Percentiles rank a stretch among this genome's conserved stretches.
These are phyloP conservation scores for Epistrophe grossulariae DNA, from an alignment of 2,888 invertebrate genomes.

Conservation along the genomic window DNA sequence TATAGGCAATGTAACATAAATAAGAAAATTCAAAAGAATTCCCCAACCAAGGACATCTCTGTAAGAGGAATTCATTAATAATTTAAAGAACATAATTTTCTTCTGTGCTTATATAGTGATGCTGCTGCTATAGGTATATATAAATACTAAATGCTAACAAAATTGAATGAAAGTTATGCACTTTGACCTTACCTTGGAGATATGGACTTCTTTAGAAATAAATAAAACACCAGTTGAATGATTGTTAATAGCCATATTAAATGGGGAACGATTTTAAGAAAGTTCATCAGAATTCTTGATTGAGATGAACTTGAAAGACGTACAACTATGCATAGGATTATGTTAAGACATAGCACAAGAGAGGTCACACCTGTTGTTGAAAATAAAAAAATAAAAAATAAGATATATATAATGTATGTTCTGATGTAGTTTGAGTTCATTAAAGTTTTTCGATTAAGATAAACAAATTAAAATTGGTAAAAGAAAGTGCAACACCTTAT, in stretches of 20 bases:
- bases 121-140: no score
- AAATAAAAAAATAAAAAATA: conserved; percentile 9
- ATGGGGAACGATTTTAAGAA: conserved; percentile 85
- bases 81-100: conserved; percentile 22
- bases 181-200: conserved; percentile 81
- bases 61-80: conserved; percentile 76
- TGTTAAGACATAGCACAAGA: conserved; percentile 73
- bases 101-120: neutral
- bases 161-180: neutral
- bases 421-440: neutral
- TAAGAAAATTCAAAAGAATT: conserved; percentile 88
- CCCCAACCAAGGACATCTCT: conserved; percentile 90
- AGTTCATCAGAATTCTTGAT: conserved; percentile 60
- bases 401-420: neutral
- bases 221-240: conserved; percentile 86
- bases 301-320: conserved; percentile 54
- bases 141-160: neutral
- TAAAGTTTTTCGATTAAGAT: conserved; percentile 19
- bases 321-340: conserved; percentile 70
- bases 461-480: conserved; percentile 12
- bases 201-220: conserved; percentile 86
- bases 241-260: conserved; percentile 87
- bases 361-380: conserved; percentile 70
- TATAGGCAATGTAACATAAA: conserved; percentile 90
- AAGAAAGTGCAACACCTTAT: neutral